Base-by-base conservation (phyloP, 2,888 invertebrate genomes). In the Patella caerulea region DNA sequence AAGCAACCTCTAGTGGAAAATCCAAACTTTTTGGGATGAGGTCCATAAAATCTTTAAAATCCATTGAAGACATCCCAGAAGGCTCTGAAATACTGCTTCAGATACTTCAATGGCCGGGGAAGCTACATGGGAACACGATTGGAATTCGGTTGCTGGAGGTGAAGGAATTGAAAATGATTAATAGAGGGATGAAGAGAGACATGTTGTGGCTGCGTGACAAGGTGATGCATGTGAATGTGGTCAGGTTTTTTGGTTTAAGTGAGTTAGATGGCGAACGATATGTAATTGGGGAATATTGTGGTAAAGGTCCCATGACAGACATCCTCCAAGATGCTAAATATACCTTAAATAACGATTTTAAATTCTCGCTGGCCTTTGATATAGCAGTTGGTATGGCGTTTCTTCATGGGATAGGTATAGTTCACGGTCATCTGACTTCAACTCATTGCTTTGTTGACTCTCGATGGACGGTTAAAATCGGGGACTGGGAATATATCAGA, bases 401-500 rank as follows among this genome's bases (percentile, higher is more conserved):
- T 80, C 83, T 91, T 12, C 91, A 91, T 76, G 77, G 81, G 19
- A 82, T 87, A 52, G 85, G 83, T 45, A 77, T 91, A 24, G 79
- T 89, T 1, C 91, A 91, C 79, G 91, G 91, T n/a, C 77, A 81
- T 70, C 83, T 91, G 71, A 83, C 77, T 24, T 85, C 88, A 0
- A 78, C 83, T 15, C 82, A 81, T 75, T 90, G 91, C 76, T 76
- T 88, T 24, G 83, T 91, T 17, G 91, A 91, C 81, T 72, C 72
- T 3, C 81, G 86, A 11, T 91, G 91, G 90, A 88, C 83, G 1
- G 86, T 90, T 12, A 88, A 88, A 76, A 84, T 91, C 2, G 83
- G 86, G 7, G 88, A 89, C 73, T 91, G 91, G 91, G 86, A 86
- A 74, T 86, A 85, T 72, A 80, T 73, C 55, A 82, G 79, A 53